Evolutionary conservation across 2,888 invertebrate species (phyloP), one percentile per base, ranked within the genome.

Genomic region (Amblyjoppa proteus): DNA sequence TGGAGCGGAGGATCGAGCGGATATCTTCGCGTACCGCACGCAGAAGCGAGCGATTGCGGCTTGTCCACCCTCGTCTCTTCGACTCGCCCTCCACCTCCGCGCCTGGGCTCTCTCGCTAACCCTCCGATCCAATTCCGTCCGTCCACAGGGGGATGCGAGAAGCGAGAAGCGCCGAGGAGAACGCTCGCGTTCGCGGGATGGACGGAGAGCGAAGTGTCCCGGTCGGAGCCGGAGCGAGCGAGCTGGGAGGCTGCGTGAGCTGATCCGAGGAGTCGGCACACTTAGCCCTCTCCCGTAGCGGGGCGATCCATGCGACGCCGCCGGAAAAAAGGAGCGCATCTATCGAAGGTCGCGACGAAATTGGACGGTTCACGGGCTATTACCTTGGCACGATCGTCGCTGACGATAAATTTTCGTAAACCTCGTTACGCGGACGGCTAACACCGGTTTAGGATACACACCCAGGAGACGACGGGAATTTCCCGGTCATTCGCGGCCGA

Each of bases 91-190:
- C 71, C 80, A 76, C 74, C 73, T 58, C 73, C 73, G 20, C 20
- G 20, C 56, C 76, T 66, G 45, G 56, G 56, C 58, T 85, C 80
- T 80, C 74, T 34, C 38, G 28, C 76, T 73, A 76, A 85, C 85
- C 83, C 89, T 88, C 87, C 89, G 90, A 90, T 90, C 90, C 90
- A 90, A 90, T 90, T 90, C 90, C 88, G 87, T 88, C 87, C 86
- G 87, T 87, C 87, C 88, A 87, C 87, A 83, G 88, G 89, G 88
- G 89, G 87, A 87, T 84, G 84, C 85, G 79, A 80, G 70, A 78
- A 81, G 77, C 64, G 74, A 74, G 81, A 78, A 73, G 75, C 74
- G 68, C 66, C 56, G 41, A 16, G 28, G 56, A 51, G 51, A 79
- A 45, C 31, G 38, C 45, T 31, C 25, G 38, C 66, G 31, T 38